These are phyloP conservation scores for Planiliza haematocheilus DNA, from an alignment of 2,113 vertebrate genomes.

Conservation along the genomic window DNA sequence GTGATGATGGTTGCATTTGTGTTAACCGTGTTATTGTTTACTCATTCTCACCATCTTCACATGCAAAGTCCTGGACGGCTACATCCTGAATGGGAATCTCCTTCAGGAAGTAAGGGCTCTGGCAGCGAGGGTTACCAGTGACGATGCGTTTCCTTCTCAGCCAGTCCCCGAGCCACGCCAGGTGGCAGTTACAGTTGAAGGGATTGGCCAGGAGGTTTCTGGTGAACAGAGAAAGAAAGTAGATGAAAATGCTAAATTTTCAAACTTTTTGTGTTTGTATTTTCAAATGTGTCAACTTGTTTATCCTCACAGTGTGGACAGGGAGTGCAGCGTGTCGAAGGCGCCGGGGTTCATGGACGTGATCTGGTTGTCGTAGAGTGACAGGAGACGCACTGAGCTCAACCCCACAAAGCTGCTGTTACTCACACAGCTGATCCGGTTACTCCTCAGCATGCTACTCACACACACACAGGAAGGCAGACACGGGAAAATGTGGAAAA, in stretches of 20 bases:
- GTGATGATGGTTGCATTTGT: too few species aligned
- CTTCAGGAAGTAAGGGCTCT: constrained; percentile 96
- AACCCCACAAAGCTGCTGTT: constrained; percentile 96
- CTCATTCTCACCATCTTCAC: constrained; percentile 89
- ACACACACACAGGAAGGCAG: too few species aligned
- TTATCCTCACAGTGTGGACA: constrained; percentile 93
- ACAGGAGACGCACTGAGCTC: constrained; percentile 95
- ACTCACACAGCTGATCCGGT: constrained; percentile 95
- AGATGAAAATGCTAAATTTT: not conserved
- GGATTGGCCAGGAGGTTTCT: constrained; percentile 98
- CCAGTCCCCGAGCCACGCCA: constrained; percentile 98
- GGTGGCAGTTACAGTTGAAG: constrained; percentile 98
- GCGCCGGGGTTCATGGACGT: constrained; percentile 93
- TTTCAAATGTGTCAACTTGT: not conserved
- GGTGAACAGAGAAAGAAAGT: constrained; percentile 12
- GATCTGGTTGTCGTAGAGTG: constrained; percentile 98
- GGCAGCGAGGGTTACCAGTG: constrained; percentile 97
- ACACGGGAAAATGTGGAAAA: constrained; percentile 6
- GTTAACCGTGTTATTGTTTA: too few species aligned
- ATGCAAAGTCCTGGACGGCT: constrained; percentile 97
- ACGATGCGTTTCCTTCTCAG: constrained; percentile 96
- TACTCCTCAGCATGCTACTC: constrained; percentile 95
- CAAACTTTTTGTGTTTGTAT: not conserved
- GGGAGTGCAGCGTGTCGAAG: constrained; percentile 94
- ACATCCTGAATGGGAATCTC: constrained; percentile 99